A percentile compares a stretch with the other conserved stretches of the same genome.
These are phyloP conservation scores for Nipponacmea schrenckii DNA, from an alignment of 2,888 invertebrate genomes.

Conservation along the genomic window DNA sequence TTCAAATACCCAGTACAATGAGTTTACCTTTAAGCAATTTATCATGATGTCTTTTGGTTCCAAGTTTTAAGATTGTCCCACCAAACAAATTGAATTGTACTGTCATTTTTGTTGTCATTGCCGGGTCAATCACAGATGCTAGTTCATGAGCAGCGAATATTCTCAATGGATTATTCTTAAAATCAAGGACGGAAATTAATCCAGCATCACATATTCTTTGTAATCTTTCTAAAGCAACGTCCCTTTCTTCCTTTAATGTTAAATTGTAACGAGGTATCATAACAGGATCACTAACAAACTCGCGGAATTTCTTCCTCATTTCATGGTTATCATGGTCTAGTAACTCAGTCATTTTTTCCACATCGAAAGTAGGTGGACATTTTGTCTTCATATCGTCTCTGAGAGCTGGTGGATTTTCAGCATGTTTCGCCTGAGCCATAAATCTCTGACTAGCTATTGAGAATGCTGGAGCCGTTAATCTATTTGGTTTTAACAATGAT, in stretches of 20 bases:
- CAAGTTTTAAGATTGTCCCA: neutral
- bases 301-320: neutral
- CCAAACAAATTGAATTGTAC: neutral
- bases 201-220: slow-evolving; percentile 1
- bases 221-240: neutral
- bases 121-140: neutral
- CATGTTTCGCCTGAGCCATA: neutral
- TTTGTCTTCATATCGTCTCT: neutral
- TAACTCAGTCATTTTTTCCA: neutral
- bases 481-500: neutral
- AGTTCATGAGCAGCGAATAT: neutral
- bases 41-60: neutral
- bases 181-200: neutral
- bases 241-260: neutral
- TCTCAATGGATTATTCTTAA: slow-evolving; percentile 3
- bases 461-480: neutral
- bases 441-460: neutral
- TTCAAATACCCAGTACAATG: no score
- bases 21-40: neutral
- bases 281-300: neutral
- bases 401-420: neutral
- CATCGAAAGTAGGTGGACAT: neutral
- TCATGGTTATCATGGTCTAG: neutral
- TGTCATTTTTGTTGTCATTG: slow-evolving; percentile 1
- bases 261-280: neutral